A percentile compares a stretch with the other conserved stretches of the same genome.
Evolutionary conservation across 2,888 invertebrate genomes (phyloP).

Genomic region (Lasius fuliginosus): DNA sequence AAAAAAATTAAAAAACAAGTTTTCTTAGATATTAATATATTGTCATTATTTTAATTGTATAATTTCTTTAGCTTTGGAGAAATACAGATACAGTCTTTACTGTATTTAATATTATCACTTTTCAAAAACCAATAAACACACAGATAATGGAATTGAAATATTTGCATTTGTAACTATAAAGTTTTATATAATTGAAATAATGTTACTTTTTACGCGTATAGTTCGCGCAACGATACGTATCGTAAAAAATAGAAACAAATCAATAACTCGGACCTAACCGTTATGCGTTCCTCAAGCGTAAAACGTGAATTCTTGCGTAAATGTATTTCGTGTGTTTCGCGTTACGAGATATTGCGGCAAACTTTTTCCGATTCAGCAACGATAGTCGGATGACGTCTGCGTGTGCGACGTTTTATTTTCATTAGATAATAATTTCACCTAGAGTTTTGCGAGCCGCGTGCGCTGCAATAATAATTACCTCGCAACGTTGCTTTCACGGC

Average conservation of each 20-base stretch:
- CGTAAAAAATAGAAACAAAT: slow-evolving; percentile 41
- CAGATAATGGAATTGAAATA: neutral
- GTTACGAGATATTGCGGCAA: slow-evolving; percentile 23
- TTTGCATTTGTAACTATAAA: neutral
- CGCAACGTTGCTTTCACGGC: slow-evolving; percentile 19
- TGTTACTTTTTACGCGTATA: slow-evolving; percentile 11
- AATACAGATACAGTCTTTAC: neutral
- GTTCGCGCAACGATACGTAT: slow-evolving; percentile 11
- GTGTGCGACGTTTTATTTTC: slow-evolving; percentile 26
- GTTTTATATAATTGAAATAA: neutral
- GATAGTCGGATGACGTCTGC: neutral
- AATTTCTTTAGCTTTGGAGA: neutral
- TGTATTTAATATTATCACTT: neutral
- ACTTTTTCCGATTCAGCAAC: slow-evolving; percentile 40
- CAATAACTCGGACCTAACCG: slow-evolving; percentile 33
- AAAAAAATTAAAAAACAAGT: neutral
- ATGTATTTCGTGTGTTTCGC: slow-evolving; percentile 32
- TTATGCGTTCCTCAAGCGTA: slow-evolving; percentile 41
- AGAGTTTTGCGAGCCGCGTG: slow-evolving; percentile 6
- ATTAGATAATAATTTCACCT: slow-evolving; percentile 33
- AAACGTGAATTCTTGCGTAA: slow-evolving; percentile 46
- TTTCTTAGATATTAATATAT: neutral
- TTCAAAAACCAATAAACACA: neutral
- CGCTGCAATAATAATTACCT: slow-evolving; percentile 15
- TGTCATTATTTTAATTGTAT: neutral